phyloP scores from a whole-genome alignment of 2,113 vertebrate species.

The Grammomys surdaster region DNA sequence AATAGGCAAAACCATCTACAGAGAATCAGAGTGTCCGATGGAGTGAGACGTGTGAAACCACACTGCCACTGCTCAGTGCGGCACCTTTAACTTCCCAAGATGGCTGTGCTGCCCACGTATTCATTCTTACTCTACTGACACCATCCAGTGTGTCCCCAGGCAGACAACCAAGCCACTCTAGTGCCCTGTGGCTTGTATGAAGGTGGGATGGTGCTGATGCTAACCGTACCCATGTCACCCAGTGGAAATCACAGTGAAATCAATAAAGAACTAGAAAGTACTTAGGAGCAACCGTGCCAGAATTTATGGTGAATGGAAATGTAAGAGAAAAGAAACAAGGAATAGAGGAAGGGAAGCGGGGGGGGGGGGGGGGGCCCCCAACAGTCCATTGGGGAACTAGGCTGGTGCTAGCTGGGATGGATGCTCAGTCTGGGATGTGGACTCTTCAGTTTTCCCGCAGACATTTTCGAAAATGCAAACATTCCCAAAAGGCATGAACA shows the following conservation, averaged over 20 bases:
- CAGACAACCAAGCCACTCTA: not conserved
- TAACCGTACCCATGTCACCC: not conserved
- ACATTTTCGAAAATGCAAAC: constrained; percentile 22
- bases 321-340: not conserved
- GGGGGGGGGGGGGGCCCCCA: not conserved
- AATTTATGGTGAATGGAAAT: constrained; percentile 27
- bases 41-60: not conserved
- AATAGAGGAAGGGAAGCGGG: not conserved
- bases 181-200: not conserved
- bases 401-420: not conserved
- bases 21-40: not conserved
- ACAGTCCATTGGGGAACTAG: not conserved
- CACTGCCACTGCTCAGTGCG: not conserved
- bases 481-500: not conserved
- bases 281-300: not conserved
- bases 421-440: not conserved
- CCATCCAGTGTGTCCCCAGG: not conserved
- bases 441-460: not conserved
- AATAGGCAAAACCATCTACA: not conserved
- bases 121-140: not conserved
- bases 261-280: constrained; percentile 16
- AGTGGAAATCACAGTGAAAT: not conserved
- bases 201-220: not conserved
- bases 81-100: not conserved
- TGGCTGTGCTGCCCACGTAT: not conserved